Conservation (phyloP, 2,888 invertebrate genomes). For the Saturnia pavonia region DNA sequence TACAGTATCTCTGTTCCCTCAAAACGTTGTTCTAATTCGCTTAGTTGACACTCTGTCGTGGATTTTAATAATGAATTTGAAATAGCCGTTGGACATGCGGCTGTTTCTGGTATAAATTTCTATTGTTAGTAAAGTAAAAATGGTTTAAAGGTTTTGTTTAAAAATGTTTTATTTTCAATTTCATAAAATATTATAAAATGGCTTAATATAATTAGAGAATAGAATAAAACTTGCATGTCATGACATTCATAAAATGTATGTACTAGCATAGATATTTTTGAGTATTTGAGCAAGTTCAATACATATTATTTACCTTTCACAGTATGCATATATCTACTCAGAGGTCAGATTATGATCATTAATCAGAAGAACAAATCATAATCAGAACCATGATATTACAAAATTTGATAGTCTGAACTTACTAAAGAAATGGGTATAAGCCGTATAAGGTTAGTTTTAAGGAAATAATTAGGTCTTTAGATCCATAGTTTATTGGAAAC, state of each 20-base stretch:
- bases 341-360: not conserved
- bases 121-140: not conserved
- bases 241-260: no score
- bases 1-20: slow-evolving; percentile 59
- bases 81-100: slow-evolving; percentile 19
- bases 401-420: no score
- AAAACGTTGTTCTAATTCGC: slow-evolving; percentile 60
- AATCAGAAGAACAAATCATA: not conserved
- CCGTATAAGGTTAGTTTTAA: no score
- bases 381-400: not conserved
- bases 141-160: not conserved
- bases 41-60: slow-evolving; percentile 34
- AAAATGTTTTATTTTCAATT: not conserved
- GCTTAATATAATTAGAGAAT: no score
- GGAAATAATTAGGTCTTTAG: not conserved
- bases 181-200: no score
- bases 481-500: not conserved
- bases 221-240: no score
- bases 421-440: no score
- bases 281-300: no score
- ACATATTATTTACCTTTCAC: no score
- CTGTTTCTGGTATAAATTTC: slow-evolving; percentile 2
- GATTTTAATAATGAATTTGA: slow-evolving; percentile 27
- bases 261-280: no score
- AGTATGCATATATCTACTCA: not conserved